Evolutionary conservation across 2,113 vertebrate genomes (phyloP).

Genomic region (Sylvicapra grimmia): DNA sequence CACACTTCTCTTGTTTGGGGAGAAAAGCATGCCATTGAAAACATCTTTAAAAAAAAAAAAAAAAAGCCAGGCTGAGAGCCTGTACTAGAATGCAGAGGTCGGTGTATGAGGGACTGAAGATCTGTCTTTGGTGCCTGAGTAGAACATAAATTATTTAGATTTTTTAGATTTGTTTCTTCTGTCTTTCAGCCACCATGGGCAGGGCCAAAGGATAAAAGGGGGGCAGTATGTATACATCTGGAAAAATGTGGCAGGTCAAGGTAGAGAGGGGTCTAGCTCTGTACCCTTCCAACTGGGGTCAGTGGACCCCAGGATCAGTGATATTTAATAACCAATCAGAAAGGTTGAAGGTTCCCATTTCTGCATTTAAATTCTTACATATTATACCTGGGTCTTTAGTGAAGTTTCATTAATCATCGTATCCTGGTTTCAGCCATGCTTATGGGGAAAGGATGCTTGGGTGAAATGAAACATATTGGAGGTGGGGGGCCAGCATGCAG

Average conservation of each 20-base stretch:
- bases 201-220: background rate
- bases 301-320: background rate
- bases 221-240: background rate
- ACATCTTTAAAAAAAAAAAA: background rate
- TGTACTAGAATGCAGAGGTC: background rate
- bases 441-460: background rate
- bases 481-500: too few relatives aligned
- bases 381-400: background rate
- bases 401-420: background rate
- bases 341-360: background rate
- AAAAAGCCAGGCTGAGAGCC: background rate
- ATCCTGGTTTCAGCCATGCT: background rate
- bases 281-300: background rate
- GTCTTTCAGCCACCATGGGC: background rate
- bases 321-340: background rate
- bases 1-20: background rate
- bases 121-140: background rate
- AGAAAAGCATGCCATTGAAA: background rate
- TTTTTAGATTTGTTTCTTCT: background rate
- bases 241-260: background rate
- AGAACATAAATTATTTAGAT: background rate
- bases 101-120: background rate
- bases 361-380: background rate
- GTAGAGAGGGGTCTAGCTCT: background rate
- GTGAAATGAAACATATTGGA: background rate